These are phyloP conservation scores for Cosmorhoe ocellata DNA, from an alignment of 2,888 invertebrate genomes.

Conservation along the genomic window DNA sequence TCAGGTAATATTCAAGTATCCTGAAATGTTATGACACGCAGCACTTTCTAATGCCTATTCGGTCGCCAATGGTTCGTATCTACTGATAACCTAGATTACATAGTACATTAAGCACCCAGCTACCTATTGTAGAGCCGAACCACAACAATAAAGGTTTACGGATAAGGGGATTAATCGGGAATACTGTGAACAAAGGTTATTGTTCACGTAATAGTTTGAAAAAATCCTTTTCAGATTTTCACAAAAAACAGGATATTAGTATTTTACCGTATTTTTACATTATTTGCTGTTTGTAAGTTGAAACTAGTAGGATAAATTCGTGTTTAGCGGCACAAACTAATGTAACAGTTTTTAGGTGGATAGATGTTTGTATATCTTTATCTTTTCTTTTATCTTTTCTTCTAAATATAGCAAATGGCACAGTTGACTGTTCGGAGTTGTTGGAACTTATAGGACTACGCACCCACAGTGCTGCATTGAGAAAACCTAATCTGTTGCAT, in stretches of 20 bases:
- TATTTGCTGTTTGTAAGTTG: no score
- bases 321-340: no score
- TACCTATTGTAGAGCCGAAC: not conserved
- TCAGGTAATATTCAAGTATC: slow-evolving; percentile 25
- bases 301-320: no score
- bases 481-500: no score
- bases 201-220: not conserved
- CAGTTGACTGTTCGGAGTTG: no score
- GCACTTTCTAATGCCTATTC: slow-evolving; percentile 4
- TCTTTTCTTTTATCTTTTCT: no score
- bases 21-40: not conserved
- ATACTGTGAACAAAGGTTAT: not conserved
- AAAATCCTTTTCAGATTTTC: not conserved
- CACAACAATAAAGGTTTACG: slow-evolving; percentile 4
- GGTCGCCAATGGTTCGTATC: slow-evolving; percentile 11
- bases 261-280: slow-evolving; percentile 7
- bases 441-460: no score
- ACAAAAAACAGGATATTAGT: no score
- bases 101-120: not conserved
- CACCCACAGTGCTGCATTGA: no score
- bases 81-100: slow-evolving; percentile 18
- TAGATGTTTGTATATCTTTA: no score
- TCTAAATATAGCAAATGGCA: no score
- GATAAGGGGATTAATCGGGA: slow-evolving; percentile 4
- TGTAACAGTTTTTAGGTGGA: no score